Conservation (phyloP, 2,888 invertebrate genomes). For the Deroplatys truncata region DNA sequence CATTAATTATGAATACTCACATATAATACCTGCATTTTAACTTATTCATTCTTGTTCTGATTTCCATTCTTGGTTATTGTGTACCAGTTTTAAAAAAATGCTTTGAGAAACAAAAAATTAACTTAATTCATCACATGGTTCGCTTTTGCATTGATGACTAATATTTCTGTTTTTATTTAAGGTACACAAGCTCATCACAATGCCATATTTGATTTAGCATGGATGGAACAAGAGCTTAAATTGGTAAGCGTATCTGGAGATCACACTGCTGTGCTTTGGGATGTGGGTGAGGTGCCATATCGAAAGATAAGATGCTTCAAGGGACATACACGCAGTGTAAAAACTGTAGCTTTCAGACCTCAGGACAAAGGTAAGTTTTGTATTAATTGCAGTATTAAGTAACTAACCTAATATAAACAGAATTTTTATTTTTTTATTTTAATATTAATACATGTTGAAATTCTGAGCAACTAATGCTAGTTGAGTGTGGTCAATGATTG, state of each 20-base stretch:
- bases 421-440: no score
- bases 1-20: no score
- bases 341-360: slow-evolving; percentile 71
- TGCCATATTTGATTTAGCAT: slow-evolving; percentile 85
- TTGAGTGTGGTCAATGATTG: no score
- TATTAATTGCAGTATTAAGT: background rate
- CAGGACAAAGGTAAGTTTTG: slow-evolving; percentile 50
- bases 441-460: no score
- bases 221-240: slow-evolving; percentile 71
- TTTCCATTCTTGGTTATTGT: no score
- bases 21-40: no score
- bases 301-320: slow-evolving; percentile 51
- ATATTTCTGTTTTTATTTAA: background rate
- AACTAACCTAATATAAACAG: no score
- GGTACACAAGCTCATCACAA: slow-evolving; percentile 62
- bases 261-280: slow-evolving; percentile 77
- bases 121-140: background rate
- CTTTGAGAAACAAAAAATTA: no score
- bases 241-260: slow-evolving; percentile 84
- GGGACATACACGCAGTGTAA: slow-evolving; percentile 77
- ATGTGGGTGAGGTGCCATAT: slow-evolving; percentile 48
- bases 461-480: no score
- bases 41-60: no score
- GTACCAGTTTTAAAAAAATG: no score
- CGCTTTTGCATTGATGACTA: background rate